Percentiles rank a stretch among this genome's conserved stretches.
Evolutionary conservation across 2,797 vertebrate genomes (phyloP).

Genomic region (Hipposideros larvatus): DNA sequence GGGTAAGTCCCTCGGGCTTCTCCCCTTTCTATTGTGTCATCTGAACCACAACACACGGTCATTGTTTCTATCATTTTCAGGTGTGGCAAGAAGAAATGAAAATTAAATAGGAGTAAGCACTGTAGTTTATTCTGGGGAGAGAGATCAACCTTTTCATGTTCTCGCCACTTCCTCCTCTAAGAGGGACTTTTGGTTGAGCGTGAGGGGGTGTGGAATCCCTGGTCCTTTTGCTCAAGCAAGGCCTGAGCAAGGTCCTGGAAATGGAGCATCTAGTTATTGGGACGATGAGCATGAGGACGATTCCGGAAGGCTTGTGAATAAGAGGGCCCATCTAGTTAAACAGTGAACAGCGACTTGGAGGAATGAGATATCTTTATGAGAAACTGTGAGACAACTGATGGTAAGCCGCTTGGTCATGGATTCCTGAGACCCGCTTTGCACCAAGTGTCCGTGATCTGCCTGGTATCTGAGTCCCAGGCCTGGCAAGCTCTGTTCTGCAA

Average conservation of each 20-base stretch:
- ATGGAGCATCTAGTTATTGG: not conserved
- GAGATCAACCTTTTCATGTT: fast-evolving
- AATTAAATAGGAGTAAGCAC: not conserved
- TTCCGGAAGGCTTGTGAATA: not conserved
- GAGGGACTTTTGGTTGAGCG: not conserved
- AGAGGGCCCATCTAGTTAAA: not conserved
- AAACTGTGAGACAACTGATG: not conserved
- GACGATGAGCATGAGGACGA: not conserved
- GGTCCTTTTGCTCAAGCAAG: not conserved
- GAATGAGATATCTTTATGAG: not conserved
- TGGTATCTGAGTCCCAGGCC: not conserved
- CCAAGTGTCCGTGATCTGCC: fast-evolving
- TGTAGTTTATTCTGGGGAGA: not conserved
- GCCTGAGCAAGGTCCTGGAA: not conserved
- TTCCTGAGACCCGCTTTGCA: not conserved
- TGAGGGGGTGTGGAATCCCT: not conserved
- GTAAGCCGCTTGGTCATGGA: not conserved
- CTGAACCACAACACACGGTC: not conserved
- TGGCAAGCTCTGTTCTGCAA: not conserved
- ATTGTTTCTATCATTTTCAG: not conserved
- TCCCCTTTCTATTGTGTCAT: not conserved
- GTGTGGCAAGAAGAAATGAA: not conserved
- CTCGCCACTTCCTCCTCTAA: not conserved
- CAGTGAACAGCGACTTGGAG: fast-evolving
- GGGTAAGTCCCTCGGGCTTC: not conserved